Base-by-base conservation (phyloP, 2,113 vertebrate genomes). In the Chloropsis cyanopogon region DNA sequence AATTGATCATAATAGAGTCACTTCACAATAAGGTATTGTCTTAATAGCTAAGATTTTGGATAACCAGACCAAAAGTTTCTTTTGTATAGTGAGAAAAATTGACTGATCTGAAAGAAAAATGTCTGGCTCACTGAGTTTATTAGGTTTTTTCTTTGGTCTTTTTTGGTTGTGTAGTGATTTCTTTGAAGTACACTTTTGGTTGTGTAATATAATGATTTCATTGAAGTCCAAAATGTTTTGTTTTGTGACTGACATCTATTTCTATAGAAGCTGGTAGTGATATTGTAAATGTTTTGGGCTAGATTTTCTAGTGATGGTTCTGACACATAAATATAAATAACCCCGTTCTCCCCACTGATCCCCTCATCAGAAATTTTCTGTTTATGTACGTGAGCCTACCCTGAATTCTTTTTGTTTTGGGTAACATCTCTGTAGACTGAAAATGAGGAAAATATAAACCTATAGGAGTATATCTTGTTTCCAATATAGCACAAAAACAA, bases 271-370 rank as follows among this genome's bases (percentile, higher is more conserved):
- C 39, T 56, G 15, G 9, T 82, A 75, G 39, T 53, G 39, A 73
- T 63, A 49, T 2, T 49, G 24, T 49, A 66, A 49, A 52, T 35
- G 9, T 70, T 75, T 70, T 37, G 7, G 25, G 61, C 47, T 82
- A 19, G 24, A 46, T 78, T 87, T 87, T 69, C 54, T 69, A 14
- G 66, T 12, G 11, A 33, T 75, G 12, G 10, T 57, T 64, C 56
- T 80, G n/a, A 54, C 25, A 65, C 4, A 3, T 24, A 35, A 5
- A 3, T 19, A 19, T 33, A 37, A 63, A 54, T 46, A 31, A n/a
- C 12, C 6, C 17, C 4, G 9, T 33, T 33, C 2, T 2, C 9
- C 4, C 1, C 18, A 42, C 11, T 26, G 31, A 37, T 35, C 37
- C 4, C 6, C 4, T 59, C 8, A 7, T 64, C 22, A 47, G 26